These are phyloP conservation scores for Recurvirostra avosetta DNA, from an alignment of 2,113 vertebrate genomes.

Conservation along the genomic window DNA sequence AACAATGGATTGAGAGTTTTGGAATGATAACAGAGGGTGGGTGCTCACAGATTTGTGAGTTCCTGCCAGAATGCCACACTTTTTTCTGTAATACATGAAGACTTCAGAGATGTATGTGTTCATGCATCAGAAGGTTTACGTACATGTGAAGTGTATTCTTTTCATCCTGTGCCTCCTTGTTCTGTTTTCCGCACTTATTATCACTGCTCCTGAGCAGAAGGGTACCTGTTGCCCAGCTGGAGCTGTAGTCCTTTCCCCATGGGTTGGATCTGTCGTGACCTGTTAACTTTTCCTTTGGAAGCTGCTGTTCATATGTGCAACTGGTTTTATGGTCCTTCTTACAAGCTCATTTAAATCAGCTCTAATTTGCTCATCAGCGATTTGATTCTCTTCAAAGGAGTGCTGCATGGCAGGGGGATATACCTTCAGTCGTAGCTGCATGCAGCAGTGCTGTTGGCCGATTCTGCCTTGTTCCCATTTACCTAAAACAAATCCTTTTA, in stretches of 20 bases:
- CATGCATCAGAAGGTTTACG: not conserved
- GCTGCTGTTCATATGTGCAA: not conserved
- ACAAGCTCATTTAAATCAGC: not conserved
- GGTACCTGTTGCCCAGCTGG: not conserved
- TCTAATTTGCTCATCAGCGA: not conserved
- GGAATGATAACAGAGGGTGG: not conserved
- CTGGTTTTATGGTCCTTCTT: not conserved
- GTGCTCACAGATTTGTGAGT: not conserved
- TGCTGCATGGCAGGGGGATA: not conserved
- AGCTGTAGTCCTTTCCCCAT: not conserved
- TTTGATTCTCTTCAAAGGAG: not conserved
- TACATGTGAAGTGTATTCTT: not conserved
- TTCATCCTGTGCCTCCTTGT: not conserved
- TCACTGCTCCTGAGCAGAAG: not conserved
- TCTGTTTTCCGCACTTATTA: not conserved
- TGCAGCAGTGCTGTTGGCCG: not conserved
- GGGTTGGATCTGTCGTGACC: not conserved
- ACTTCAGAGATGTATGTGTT: not conserved
- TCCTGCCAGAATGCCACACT: not conserved
- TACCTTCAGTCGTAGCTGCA: fast-evolving
- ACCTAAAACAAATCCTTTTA: not conserved
- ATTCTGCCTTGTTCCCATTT: not conserved
- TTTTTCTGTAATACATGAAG: not conserved
- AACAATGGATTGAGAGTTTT: not conserved
- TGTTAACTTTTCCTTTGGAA: not conserved